These are phyloP conservation scores for Oryzias woworae DNA, from an alignment of 2,113 vertebrate species.

Conservation along the genomic window DNA sequence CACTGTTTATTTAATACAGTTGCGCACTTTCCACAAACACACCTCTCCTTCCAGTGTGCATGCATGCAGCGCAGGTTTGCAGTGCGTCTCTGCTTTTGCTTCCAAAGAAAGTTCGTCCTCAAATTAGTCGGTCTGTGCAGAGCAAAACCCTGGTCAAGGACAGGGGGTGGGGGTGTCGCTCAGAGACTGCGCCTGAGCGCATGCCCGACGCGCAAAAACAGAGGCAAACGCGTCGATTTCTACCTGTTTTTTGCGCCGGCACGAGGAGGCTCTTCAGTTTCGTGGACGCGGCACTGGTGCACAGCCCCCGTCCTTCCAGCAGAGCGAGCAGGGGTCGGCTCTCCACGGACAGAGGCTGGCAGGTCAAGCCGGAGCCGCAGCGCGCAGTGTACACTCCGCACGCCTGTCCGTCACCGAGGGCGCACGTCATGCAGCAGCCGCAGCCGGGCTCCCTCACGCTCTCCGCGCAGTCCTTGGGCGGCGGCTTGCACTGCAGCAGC, in stretches of 20 bases:
- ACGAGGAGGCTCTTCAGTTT: slow-evolving; percentile 60
- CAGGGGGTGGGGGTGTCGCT: not conserved
- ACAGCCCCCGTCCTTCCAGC: slow-evolving; percentile 88
- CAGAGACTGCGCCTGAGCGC: not conserved
- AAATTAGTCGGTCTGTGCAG: too few species aligned
- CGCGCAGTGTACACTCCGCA: slow-evolving; percentile 95
- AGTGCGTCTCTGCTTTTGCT: too few species aligned
- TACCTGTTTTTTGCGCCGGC: slow-evolving; percentile 75
- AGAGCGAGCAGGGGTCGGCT: slow-evolving; percentile 86
- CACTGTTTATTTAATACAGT: too few species aligned
- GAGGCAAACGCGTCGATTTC: slow-evolving; percentile 21
- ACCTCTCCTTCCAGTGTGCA: too few species aligned
- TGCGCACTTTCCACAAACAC: too few species aligned
- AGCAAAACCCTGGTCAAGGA: not conserved
- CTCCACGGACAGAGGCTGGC: slow-evolving; percentile 82
- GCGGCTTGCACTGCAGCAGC: slow-evolving; percentile 85
- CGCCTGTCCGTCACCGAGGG: slow-evolving; percentile 78
- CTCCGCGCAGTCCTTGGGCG: slow-evolving; percentile 83
- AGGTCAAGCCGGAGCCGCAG: slow-evolving; percentile 85
- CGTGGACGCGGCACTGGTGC: slow-evolving; percentile 75
- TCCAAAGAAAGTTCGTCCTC: too few species aligned
- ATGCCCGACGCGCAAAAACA: not conserved
- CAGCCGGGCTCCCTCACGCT: slow-evolving; percentile 89
- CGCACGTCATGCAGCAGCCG: slow-evolving; percentile 93
- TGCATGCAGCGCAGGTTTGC: too few species aligned